Base-by-base conservation (phyloP, 2,888 invertebrate genomes). In the Pterostichus madidus region DNA sequence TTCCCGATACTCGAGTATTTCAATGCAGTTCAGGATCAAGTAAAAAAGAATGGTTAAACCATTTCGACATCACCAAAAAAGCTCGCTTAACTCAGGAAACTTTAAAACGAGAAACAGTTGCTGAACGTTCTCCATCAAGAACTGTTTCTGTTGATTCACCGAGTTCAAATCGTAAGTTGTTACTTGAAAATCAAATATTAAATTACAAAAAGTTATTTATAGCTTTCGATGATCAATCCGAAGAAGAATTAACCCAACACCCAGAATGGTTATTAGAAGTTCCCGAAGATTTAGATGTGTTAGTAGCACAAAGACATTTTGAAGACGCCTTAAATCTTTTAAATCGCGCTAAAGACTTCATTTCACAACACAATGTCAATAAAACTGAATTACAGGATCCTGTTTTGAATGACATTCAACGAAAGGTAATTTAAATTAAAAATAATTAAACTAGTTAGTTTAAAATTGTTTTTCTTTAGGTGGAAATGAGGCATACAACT, bases 251-350 rank as follows among this genome's bases (percentile, higher is more conserved):
- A n/a, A 85, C 85, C 8, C 84, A 85, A 24, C 90, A 90, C 56
- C 96, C 97, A 0, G 97, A 97, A 87, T 99, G 98, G 98, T 90
- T 99, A 80, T 90, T 94, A 82, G 98, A 98, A 89, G 94, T 97
- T 3, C 95, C 97, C 0, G 99, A 99, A 89, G 98, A 99, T 89
- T 91, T 99, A 80, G 98, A 99, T 91, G 98, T 98, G 11, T 94
- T 95, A 86, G 96, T 99, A 85, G 99, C 98, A 0, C 98, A 99
- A 90, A 93, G 99, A 86, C 97, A 98, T 90, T 99, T 99, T 88
- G 97, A 98, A 89, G 97, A 96, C 87, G 98, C 98, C 0, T 95
- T 97, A 85, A 93, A 94, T 85, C 91, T 98, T 11, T 93, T 98
- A 85, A 95, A 95, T 85, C 94, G 93, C 86, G 91, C 93, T 0